Conservation (phyloP, 2,797 vertebrate genomes). For the Cyclura pinguis region DNA sequence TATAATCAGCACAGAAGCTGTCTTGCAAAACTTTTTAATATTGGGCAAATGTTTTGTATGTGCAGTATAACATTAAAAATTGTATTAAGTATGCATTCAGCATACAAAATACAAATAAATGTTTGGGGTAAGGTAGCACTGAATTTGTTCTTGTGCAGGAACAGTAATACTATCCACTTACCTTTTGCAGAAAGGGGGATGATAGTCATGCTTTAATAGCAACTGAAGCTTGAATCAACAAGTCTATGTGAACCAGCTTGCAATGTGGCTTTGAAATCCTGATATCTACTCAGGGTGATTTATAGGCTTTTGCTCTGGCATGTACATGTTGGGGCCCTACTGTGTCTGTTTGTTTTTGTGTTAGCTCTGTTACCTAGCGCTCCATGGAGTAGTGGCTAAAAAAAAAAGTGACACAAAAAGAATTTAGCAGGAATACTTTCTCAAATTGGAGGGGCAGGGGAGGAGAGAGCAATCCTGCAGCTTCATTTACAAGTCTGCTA, state of each 20-base stretch:
- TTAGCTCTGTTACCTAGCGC: conserved; percentile 64
- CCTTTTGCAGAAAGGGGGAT: conserved; percentile 16
- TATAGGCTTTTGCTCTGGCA: conserved; percentile 59
- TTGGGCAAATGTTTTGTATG: not conserved
- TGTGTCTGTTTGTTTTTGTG: conserved; percentile 62
- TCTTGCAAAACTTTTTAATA: not conserved
- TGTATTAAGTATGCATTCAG: not conserved
- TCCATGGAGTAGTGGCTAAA: conserved; percentile 41
- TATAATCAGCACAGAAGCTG: not conserved
- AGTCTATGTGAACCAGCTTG: conserved; percentile 58
- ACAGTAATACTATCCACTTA: not conserved
- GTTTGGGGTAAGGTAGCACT: not conserved
- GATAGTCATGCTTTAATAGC: conserved; percentile 22
- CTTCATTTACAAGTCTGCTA: not conserved
- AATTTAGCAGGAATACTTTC: conserved; percentile 29
- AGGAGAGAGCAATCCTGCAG: not conserved
- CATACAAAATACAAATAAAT: not conserved
- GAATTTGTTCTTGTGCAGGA: conserved; percentile 37
- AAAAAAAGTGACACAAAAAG: conserved; percentile 39
- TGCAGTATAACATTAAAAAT: conserved; percentile 18
- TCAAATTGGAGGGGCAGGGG: not conserved
- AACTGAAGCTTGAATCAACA: conserved; percentile 64
- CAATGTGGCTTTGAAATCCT: conserved; percentile 70
- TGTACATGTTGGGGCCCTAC: conserved; percentile 46
- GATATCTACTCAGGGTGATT: conserved; percentile 65